These are phyloP conservation scores for Aurelia sp. DNA, from an alignment of 30 jellyfish, hydroid and myxozoan species.

Conservation along the genomic window DNA sequence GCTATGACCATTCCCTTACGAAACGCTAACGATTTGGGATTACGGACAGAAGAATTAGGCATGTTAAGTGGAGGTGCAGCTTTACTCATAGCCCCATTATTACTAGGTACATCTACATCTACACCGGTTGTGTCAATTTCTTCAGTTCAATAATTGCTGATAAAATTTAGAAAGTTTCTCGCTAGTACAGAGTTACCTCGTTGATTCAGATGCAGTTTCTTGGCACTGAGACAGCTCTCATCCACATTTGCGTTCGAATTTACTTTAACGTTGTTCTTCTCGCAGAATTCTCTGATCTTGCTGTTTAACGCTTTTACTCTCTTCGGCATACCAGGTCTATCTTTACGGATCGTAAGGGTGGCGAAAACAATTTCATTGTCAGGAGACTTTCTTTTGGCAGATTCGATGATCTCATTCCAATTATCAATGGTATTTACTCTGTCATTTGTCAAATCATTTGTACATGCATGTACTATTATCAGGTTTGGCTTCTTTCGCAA, in stretches of 20 bases:
- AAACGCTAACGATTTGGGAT: too few relatives aligned
- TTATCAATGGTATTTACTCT: too few relatives aligned
- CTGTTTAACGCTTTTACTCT: conserved; percentile 11
- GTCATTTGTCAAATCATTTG: too few relatives aligned
- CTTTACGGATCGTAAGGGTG: not conserved
- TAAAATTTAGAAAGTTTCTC: not conserved
- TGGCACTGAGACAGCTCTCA: not conserved
- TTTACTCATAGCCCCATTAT: not conserved
- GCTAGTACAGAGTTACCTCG: not conserved
- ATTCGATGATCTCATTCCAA: not conserved
- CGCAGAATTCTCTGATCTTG: conserved; percentile 3
- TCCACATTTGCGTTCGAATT: conserved; percentile 5
- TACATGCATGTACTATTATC: too few relatives aligned
- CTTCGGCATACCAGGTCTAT: too few relatives aligned
- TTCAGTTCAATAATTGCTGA: too few relatives aligned
- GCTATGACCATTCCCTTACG: too few relatives aligned
- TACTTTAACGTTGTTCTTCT: conserved; percentile 3
- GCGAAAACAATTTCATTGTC: not conserved
- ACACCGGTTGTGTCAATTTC: not conserved
- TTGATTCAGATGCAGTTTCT: not conserved
- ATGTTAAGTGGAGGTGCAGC: conserved; percentile 1
- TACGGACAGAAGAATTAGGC: not conserved
- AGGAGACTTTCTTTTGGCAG: not conserved
- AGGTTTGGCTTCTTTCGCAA: too few relatives aligned
- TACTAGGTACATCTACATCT: conserved; percentile 14